These are phyloP conservation scores for Heterodera carotae DNA, from an alignment of 1,140 invertebrate genomes.

Conservation along the genomic window DNA sequence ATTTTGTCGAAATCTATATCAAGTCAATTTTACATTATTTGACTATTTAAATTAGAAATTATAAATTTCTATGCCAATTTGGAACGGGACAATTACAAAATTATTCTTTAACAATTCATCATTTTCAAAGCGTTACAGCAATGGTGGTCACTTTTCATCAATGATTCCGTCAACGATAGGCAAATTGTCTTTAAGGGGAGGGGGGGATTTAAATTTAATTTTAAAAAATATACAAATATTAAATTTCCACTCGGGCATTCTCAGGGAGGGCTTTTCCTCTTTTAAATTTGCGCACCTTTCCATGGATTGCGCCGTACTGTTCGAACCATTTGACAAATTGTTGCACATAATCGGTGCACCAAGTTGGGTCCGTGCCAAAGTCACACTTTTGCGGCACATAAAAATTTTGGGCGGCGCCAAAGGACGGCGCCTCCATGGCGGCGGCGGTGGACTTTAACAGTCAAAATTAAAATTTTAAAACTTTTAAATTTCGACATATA, in stretches of 20 bases:
- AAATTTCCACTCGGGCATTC: too few species aligned
- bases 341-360: conserved; percentile 30
- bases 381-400: conserved; percentile 27
- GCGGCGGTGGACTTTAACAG: background rate
- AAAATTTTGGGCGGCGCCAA: background rate
- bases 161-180: conserved; percentile 18
- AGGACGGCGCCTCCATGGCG: background rate
- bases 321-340: conserved; percentile 31
- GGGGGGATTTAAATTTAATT: too few species aligned
- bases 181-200: conserved; percentile 16
- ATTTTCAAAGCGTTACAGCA: conserved; percentile 29
- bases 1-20: too few species aligned
- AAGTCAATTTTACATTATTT: too few species aligned
- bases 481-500: background rate
- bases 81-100: too few species aligned
- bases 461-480: background rate
- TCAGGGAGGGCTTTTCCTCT: too few species aligned
- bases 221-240: too few species aligned
- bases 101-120: conserved; percentile 10
- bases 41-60: too few species aligned
- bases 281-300: background rate
- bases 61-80: too few species aligned
- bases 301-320: conserved; percentile 12
- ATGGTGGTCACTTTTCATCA: conserved; percentile 27
- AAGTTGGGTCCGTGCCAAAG: conserved; percentile 25